Percentiles rank a stretch among this genome's conserved stretches.
phyloP scores from a whole-genome alignment of 1,140 invertebrate species.

The Drosophila oshimai region DNA sequence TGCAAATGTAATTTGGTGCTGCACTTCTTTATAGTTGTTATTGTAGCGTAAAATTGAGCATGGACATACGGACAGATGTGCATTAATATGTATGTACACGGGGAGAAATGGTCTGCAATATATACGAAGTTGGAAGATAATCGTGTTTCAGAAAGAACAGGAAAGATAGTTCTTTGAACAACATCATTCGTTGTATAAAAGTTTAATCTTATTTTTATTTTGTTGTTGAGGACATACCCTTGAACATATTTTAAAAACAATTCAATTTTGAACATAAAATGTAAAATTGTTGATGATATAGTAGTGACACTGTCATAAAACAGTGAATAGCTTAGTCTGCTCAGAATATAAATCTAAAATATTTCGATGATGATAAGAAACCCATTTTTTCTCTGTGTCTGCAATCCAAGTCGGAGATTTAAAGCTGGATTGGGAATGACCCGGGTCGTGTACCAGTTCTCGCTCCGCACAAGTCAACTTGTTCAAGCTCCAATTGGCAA shows the following conservation, averaged over 20 bases:
- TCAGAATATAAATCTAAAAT: background rate
- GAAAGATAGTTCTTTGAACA: too few species aligned
- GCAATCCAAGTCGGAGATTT: background rate
- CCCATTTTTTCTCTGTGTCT: background rate
- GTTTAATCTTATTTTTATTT: too few species aligned
- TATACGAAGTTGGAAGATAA: too few species aligned
- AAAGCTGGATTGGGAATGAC: slow-evolving; percentile 7
- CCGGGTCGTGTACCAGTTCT: slow-evolving; percentile 44
- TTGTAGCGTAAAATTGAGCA: slow-evolving; percentile 69
- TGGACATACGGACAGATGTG: slow-evolving; percentile 18
- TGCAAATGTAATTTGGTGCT: slow-evolving; percentile 66
- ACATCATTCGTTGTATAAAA: too few species aligned
- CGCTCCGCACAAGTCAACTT: slow-evolving; percentile 31
- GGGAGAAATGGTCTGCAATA: too few species aligned
- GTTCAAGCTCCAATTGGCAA: slow-evolving; percentile 68
- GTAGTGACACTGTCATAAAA: too few species aligned
- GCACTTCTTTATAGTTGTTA: slow-evolving; percentile 54
- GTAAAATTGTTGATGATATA: too few species aligned
- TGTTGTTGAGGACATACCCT: too few species aligned
- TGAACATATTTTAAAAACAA: too few species aligned
- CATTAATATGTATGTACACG: slow-evolving; percentile 4
- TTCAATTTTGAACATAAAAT: too few species aligned
- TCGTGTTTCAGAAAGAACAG: too few species aligned
- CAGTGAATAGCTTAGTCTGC: too few species aligned
- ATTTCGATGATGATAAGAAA: background rate